Conservation (phyloP, 2,888 invertebrate genomes). For the Cabera pusaria region DNA sequence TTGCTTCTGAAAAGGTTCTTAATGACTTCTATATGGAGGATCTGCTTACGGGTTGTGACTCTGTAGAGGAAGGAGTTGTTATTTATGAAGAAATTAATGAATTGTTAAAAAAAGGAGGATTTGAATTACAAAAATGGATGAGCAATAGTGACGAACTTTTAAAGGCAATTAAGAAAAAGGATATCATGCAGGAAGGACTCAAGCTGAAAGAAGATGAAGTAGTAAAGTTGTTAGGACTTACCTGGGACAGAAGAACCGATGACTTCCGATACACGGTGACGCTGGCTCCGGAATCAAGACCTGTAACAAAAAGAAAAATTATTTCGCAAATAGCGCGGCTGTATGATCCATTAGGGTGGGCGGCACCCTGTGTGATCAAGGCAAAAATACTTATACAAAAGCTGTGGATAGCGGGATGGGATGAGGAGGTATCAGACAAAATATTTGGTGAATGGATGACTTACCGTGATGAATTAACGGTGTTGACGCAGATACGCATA, state of each 20-base stretch:
- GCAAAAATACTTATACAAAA: constrained; percentile 42
- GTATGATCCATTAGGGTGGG: constrained; percentile 44
- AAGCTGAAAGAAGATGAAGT: constrained; percentile 29
- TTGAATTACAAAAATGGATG: constrained; percentile 38
- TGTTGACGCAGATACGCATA: constrained; percentile 7
- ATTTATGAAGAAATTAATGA: constrained; percentile 1
- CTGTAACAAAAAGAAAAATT: constrained; percentile 41
- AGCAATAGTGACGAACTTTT: constrained; percentile 29
- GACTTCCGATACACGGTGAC: constrained; percentile 33
- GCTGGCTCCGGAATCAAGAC: constrained; percentile 17
- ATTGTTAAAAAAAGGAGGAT: constrained; percentile 20
- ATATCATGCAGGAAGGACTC: constrained; percentile 29
- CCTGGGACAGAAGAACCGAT: constrained; percentile 36
- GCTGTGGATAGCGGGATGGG: constrained; percentile 43
- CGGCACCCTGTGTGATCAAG: constrained; percentile 33
- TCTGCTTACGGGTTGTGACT: not conserved
- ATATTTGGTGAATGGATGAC: constrained; percentile 13
- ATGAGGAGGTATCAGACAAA: constrained; percentile 27
- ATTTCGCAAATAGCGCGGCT: constrained; percentile 38
- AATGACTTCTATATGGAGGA: not conserved
- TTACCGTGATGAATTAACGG: constrained; percentile 3
- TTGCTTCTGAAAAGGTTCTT: no score
- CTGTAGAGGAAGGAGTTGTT: not conserved
- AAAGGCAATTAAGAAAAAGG: constrained; percentile 33
- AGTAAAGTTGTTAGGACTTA: constrained; percentile 36